These are phyloP conservation scores for Porites lutea DNA, from an alignment of 64 coral and sea anemone genomes.

Conservation along the genomic window DNA sequence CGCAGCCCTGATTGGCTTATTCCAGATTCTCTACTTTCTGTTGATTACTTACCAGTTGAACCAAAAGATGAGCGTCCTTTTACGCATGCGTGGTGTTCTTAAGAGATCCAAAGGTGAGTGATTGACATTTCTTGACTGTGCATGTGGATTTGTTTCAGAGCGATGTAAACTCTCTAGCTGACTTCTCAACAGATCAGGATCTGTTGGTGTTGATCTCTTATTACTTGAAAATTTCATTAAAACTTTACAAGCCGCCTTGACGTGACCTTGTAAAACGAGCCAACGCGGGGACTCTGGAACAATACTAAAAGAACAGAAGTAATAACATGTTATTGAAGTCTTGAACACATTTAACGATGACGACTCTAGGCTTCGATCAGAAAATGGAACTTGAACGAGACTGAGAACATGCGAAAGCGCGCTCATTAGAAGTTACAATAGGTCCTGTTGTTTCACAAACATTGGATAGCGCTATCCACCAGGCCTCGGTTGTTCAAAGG, in stretches of 20 bases:
- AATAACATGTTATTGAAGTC: neutral
- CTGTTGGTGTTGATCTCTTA: neutral
- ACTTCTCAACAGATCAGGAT: neutral
- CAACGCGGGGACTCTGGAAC: constrained; percentile 52
- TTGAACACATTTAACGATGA: no score
- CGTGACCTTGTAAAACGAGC: constrained; percentile 39
- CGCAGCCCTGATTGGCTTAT: no score
- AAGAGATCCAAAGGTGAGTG: constrained; percentile 46
- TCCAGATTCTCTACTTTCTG: no score
- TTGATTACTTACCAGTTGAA: constrained; percentile 35
- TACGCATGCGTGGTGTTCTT: constrained; percentile 48
- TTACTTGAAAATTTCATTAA: constrained; percentile 3
- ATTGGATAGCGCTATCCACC: no score
- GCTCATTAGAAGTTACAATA: no score
- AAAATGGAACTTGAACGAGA: no score
- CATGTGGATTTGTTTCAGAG: neutral
- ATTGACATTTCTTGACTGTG: neutral
- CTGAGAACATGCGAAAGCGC: no score
- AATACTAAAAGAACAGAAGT: neutral
- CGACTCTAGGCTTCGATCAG: no score
- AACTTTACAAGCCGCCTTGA: constrained; percentile 18
- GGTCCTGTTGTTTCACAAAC: no score
- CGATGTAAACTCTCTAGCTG: neutral
- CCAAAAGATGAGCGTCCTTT: constrained; percentile 55
- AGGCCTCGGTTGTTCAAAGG: no score